These are phyloP conservation scores for Amphimedon queenslandica DNA, from an alignment of 37 sponge, comb jelly and placozoan species.

Conservation along the genomic window DNA sequence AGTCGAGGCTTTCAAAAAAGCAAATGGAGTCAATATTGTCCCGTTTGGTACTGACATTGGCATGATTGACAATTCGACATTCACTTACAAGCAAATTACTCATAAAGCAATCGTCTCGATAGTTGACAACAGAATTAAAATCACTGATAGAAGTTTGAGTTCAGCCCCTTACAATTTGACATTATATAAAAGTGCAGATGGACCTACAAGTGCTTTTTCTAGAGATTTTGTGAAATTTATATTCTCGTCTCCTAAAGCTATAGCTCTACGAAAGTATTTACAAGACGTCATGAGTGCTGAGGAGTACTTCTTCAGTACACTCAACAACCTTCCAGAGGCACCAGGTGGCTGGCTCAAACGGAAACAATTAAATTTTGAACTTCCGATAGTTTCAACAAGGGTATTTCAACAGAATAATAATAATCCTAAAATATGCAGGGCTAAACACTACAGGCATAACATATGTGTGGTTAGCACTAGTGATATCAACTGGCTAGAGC, in stretches of 20 bases:
- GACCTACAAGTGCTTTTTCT: neutral
- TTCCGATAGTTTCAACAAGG: neutral
- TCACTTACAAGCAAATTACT: neutral
- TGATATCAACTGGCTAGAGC: neutral
- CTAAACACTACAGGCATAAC: neutral
- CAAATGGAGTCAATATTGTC: neutral
- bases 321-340: neutral
- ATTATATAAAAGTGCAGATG: slow-evolving; percentile 4
- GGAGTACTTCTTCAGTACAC: neutral
- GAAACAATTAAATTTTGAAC: no score
- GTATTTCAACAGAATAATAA: neutral
- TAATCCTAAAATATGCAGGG: neutral
- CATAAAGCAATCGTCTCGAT: neutral
- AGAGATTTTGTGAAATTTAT: slow-evolving; percentile 1
- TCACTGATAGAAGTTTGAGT: neutral
- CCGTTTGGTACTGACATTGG: neutral
- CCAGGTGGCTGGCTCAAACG: no score
- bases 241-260: neutral
- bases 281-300: neutral
- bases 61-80: neutral
- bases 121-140: neutral
- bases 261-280: neutral
- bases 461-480: neutral
- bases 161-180: neutral
- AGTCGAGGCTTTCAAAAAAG: neutral